Evolutionary conservation across 1,140 invertebrate species (phyloP).

Genomic region (Teleogryllus occipitalis): DNA sequence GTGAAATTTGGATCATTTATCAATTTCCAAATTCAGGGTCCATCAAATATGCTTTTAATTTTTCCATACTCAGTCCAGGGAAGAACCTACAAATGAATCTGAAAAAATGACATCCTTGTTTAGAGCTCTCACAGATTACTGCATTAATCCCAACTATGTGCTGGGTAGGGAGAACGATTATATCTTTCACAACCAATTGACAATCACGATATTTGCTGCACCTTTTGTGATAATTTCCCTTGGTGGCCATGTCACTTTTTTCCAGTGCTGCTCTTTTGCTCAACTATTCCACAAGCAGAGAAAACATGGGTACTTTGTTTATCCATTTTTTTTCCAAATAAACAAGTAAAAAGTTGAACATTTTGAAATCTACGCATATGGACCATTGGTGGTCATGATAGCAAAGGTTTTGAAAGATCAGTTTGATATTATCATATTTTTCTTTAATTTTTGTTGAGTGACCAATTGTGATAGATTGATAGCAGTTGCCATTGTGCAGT

Average conservation of each 20-base stretch:
- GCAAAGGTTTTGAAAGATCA: background rate
- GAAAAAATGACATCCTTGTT: background rate
- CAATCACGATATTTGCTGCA: background rate
- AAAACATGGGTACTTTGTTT: background rate
- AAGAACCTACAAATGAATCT: background rate
- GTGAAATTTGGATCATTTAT: background rate
- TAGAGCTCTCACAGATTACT: no score
- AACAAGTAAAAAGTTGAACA: no score
- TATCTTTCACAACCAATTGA: background rate
- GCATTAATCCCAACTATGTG: background rate
- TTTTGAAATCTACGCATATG: no score
- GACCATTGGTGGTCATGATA: background rate
- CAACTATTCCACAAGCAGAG: background rate
- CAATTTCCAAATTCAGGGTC: background rate
- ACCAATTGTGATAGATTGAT: background rate
- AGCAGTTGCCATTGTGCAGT: background rate
- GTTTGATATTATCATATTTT: background rate
- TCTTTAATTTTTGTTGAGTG: background rate
- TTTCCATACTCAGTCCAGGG: background rate
- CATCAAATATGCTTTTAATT: background rate
- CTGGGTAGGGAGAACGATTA: background rate
- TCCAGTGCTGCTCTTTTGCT: background rate
- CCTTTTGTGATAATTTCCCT: background rate
- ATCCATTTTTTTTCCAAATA: no score
- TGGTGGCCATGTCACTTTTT: background rate